Evolutionary conservation across 2,113 vertebrate species (phyloP).

Genomic region (Chitala chitala): DNA sequence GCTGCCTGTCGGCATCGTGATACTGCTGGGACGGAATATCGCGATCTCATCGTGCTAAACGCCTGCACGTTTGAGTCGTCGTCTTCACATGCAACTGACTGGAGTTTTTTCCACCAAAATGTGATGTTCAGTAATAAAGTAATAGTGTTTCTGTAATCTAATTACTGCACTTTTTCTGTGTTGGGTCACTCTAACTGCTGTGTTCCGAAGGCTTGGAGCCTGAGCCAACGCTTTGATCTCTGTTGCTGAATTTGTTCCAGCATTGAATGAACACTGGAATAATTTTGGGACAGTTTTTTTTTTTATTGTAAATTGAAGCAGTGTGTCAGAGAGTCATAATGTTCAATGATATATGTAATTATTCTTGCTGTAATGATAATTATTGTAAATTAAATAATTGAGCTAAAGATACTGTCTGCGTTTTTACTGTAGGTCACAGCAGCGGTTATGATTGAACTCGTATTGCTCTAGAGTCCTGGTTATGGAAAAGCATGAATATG

Average conservation of each 20-base stretch:
- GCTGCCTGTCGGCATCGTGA: slow-evolving; percentile 60
- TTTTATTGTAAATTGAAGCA: slow-evolving; percentile 55
- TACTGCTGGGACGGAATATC: too few species aligned
- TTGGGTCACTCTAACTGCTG: too few species aligned
- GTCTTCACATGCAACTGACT: too few species aligned
- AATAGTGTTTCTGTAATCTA: too few species aligned
- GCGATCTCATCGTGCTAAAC: too few species aligned
- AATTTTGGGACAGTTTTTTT: slow-evolving; percentile 31
- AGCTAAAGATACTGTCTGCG: slow-evolving; percentile 45
- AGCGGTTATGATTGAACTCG: slow-evolving; percentile 61
- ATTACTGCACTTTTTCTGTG: too few species aligned
- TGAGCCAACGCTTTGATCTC: background rate
- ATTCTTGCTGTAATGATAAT: slow-evolving; percentile 41
- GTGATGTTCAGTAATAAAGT: too few species aligned
- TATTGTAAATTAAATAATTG: slow-evolving; percentile 61
- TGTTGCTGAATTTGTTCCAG: slow-evolving; percentile 10
- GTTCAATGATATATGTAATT: slow-evolving; percentile 50
- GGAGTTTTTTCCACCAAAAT: too few species aligned
- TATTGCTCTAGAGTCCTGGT: slow-evolving; percentile 60
- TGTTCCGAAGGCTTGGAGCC: too few species aligned
- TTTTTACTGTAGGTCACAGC: slow-evolving; percentile 47
- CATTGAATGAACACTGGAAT: slow-evolving; percentile 9
- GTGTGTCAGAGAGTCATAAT: slow-evolving; percentile 49
- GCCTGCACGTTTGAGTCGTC: too few species aligned
- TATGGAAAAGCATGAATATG: slow-evolving; percentile 51